Evolutionary conservation across 2,797 vertebrate species (phyloP).

Genomic region (Oreonectes daqikongensis): DNA sequence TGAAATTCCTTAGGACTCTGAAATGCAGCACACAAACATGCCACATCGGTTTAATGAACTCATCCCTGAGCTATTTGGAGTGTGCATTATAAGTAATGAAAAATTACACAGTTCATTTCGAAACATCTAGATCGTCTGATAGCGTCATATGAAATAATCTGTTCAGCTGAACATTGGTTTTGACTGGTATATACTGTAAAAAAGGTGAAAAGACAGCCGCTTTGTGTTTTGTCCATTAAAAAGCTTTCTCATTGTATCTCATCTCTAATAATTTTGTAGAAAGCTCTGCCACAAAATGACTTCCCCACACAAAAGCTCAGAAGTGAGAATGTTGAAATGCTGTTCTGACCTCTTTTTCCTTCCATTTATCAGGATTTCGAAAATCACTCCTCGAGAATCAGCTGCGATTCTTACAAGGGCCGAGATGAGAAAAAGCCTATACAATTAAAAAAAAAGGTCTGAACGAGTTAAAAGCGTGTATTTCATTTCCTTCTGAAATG

Average conservation of each 20-base stretch:
- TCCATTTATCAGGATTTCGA: slow-evolving; percentile 3
- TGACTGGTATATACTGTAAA: slow-evolving; percentile 1
- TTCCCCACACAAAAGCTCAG: slow-evolving; percentile 20
- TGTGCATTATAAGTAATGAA: slow-evolving; percentile 10
- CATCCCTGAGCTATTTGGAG: background rate
- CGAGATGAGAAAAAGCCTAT: background rate
- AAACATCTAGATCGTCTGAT: slow-evolving; percentile 15
- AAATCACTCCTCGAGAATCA: slow-evolving; percentile 15
- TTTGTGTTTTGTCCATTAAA: slow-evolving; percentile 13
- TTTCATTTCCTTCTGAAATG: slow-evolving; percentile 43
- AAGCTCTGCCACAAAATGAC: background rate
- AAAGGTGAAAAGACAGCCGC: background rate
- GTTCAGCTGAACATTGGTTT: background rate
- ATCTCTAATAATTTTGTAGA: slow-evolving; percentile 14
- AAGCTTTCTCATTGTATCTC: slow-evolving; percentile 4
- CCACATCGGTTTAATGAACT: background rate
- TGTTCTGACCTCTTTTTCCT: slow-evolving; percentile 20
- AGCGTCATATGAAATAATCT: background rate
- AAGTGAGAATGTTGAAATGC: slow-evolving; percentile 9
- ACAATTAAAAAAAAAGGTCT: background rate
- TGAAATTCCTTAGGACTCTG: background rate
- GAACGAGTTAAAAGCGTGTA: slow-evolving; percentile 40
- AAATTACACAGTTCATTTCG: background rate
- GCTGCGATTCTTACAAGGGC: background rate
- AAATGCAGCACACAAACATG: no score